Percentiles rank a stretch among this genome's conserved stretches.
These are phyloP conservation scores for Verasper variegatus DNA, from an alignment of 2,113 vertebrate genomes.

Conservation along the genomic window DNA sequence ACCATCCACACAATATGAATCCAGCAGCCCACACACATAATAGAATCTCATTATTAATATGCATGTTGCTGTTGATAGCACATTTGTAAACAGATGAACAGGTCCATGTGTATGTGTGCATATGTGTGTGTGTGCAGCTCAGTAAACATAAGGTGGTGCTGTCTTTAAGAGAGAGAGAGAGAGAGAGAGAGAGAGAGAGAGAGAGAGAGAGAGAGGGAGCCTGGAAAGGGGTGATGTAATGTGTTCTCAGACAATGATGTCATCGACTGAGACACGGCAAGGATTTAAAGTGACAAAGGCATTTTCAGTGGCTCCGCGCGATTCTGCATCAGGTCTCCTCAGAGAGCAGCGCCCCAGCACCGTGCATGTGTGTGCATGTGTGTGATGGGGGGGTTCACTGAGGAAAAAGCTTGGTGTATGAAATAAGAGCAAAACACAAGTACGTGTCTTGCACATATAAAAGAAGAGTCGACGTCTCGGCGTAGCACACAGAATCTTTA, in stretches of 20 bases:
- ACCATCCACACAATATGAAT: slow-evolving; percentile 7
- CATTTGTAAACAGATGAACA: slow-evolving; percentile 69
- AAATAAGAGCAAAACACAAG: slow-evolving; percentile 12
- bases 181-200: no score
- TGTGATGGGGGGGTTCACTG: background rate
- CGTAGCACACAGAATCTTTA: slow-evolving; percentile 58
- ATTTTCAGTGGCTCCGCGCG: slow-evolving; percentile 64
- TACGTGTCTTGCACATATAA: slow-evolving; percentile 2
- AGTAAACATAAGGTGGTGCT: no score
- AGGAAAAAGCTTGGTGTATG: background rate
- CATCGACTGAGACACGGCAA: slow-evolving; percentile 80
- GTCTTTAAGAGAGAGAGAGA: no score
- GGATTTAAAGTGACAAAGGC: slow-evolving; percentile 84
- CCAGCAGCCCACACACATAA: background rate
- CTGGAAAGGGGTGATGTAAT: slow-evolving; percentile 87
- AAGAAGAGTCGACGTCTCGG: background rate
- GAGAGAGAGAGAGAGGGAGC: slow-evolving; percentile 75
- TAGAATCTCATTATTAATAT: slow-evolving; percentile 40
- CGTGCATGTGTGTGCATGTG: background rate
- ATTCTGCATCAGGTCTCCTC: slow-evolving; percentile 64
- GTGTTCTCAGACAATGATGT: slow-evolving; percentile 87
- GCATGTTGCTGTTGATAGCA: slow-evolving; percentile 50
- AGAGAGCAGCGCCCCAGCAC: slow-evolving; percentile 61
- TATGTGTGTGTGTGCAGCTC: slow-evolving; percentile 32
- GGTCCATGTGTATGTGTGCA: slow-evolving; percentile 17